Evolutionary conservation across 2,113 vertebrate species (phyloP).

Genomic region (Stigmatopora nigra): DNA sequence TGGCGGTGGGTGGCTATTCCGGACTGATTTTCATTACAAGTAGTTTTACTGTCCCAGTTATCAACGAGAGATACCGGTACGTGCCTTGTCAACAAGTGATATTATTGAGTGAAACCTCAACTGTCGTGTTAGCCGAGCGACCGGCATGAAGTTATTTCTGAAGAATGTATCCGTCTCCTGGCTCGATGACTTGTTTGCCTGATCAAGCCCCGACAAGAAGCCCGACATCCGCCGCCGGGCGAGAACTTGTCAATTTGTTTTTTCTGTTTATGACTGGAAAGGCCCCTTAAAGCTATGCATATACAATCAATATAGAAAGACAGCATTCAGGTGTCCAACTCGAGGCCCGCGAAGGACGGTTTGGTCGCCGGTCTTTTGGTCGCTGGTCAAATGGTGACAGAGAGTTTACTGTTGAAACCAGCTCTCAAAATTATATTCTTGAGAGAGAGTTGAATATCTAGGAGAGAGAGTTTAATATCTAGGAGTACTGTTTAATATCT

Average conservation of each 20-base stretch:
- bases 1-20: neutral
- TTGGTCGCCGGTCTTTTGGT: too few species aligned
- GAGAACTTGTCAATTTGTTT: conserved; percentile 41
- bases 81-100: conserved; percentile 26
- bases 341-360: too few species aligned
- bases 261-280: conserved; percentile 20
- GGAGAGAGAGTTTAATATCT: too few species aligned
- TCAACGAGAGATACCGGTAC: neutral
- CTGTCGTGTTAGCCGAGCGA: conserved; percentile 34
- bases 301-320: conserved; percentile 6
- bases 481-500: too few species aligned
- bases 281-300: conserved; percentile 26
- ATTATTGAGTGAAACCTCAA: conserved; percentile 46
- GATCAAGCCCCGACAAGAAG: conserved; percentile 54
- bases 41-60: neutral
- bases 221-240: conserved; percentile 23
- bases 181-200: conserved; percentile 36
- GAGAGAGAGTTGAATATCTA: too few species aligned
- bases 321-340: too few species aligned
- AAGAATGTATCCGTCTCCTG: conserved; percentile 45
- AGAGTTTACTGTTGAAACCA: too few species aligned
- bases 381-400: too few species aligned
- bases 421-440: too few species aligned
- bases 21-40: neutral
- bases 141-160: conserved; percentile 25